These are phyloP conservation scores for Camarhynchus parvulus DNA, from an alignment of 2,113 vertebrate genomes.

Conservation along the genomic window DNA sequence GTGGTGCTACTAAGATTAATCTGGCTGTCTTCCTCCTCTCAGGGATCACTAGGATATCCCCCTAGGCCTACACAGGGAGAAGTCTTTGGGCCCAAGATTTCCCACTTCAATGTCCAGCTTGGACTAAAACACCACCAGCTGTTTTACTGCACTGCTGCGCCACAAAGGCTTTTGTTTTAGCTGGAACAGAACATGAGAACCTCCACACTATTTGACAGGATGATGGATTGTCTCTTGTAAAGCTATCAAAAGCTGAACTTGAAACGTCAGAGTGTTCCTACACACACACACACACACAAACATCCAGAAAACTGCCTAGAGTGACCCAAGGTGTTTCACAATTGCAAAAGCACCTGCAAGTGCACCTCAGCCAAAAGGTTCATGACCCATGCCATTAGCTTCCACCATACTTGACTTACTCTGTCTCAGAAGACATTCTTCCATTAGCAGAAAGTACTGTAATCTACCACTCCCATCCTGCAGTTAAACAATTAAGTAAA, in stretches of 20 bases:
- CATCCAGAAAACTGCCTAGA: not conserved
- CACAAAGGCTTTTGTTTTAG: not conserved
- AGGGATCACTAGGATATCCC: accelerated
- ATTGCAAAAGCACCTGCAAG: not conserved
- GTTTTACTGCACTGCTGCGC: not conserved
- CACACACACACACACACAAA: not conserved
- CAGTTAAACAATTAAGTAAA: not conserved
- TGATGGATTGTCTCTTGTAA: not conserved
- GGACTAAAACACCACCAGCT: not conserved
- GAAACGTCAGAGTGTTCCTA: not conserved
- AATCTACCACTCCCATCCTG: not conserved
- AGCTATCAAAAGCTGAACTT: not conserved
- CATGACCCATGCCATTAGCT: not conserved
- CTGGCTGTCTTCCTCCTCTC: not conserved
- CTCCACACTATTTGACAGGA: not conserved
- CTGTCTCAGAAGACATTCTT: not conserved
- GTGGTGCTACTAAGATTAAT: not conserved
- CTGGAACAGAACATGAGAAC: not conserved
- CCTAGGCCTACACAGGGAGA: not conserved
- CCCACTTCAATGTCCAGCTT: not conserved
- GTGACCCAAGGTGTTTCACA: not conserved
- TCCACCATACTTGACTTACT: not conserved
- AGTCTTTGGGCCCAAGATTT: not conserved
- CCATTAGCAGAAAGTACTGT: not conserved
- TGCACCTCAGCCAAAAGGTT: not conserved